Evolutionary conservation across 2,113 vertebrate genomes (phyloP).

Genomic region (Pungitius pungitius): DNA sequence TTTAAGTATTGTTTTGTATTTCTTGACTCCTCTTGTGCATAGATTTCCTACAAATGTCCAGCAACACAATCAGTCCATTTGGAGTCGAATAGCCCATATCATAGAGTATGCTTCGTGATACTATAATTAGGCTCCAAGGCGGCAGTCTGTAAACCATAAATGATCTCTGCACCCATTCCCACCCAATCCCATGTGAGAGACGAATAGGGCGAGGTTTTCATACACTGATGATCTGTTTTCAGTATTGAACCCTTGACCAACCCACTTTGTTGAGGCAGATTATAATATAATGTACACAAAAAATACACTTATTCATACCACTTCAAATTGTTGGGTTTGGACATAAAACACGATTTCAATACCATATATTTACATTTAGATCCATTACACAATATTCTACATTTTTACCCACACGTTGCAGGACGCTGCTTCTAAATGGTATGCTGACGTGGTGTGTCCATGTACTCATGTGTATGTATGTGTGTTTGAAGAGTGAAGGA

Average conservation of each 20-base stretch:
- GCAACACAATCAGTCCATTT: no score
- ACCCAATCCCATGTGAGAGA: not conserved
- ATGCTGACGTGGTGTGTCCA: constrained; percentile 44
- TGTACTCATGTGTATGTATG: no score
- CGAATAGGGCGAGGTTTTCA: not conserved
- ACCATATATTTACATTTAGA: not conserved
- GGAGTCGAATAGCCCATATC: no score
- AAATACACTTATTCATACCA: constrained; percentile 1
- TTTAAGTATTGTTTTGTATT: not conserved
- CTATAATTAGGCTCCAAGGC: no score
- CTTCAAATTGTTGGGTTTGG: not conserved
- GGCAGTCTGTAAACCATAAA: no score
- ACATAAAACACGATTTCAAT: not conserved
- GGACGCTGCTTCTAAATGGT: constrained; percentile 43
- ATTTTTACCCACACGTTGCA: no score
- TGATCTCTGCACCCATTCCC: not conserved
- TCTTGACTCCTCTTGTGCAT: no score
- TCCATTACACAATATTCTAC: not conserved
- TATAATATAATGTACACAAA: constrained; percentile 9
- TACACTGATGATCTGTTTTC: no score
- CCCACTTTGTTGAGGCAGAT: not conserved
- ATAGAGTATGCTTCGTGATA: no score
- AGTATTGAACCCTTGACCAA: no score
- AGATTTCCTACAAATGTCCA: no score
- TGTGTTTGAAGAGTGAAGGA: constrained; percentile 11